Conservation (phyloP, 2,888 invertebrate genomes). For the Oxyteleia sp. region DNA sequence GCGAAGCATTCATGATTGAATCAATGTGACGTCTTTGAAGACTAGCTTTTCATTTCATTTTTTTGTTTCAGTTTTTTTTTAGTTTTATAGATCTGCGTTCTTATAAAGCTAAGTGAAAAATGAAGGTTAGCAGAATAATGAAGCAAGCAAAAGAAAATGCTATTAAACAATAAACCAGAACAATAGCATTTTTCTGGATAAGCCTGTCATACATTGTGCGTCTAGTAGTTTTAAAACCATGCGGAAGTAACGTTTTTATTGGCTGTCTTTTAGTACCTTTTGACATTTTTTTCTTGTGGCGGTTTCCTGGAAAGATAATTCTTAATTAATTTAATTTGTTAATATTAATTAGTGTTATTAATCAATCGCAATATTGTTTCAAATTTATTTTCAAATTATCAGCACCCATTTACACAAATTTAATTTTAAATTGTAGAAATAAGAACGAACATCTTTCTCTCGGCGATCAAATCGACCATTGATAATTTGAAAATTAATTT, state of each 20-base stretch:
- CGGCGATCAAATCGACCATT: too few species aligned
- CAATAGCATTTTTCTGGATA: slow-evolving; percentile 82
- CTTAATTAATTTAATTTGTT: not conserved
- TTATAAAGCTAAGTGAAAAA: slow-evolving; percentile 82
- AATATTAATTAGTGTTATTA: too few species aligned
- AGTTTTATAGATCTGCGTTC: slow-evolving; percentile 18
- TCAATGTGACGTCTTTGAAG: slow-evolving; percentile 63
- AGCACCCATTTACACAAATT: too few species aligned
- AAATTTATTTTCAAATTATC: too few species aligned
- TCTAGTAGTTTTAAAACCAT: slow-evolving; percentile 84
- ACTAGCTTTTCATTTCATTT: slow-evolving; percentile 44
- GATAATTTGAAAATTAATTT: not conserved
- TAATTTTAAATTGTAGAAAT: too few species aligned
- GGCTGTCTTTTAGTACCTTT: slow-evolving; percentile 85
- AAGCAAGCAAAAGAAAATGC: slow-evolving; percentile 85
- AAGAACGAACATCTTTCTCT: too few species aligned
- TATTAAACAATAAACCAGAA: slow-evolving; percentile 83
- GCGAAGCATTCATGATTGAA: slow-evolving; percentile 73
- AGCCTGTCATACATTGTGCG: slow-evolving; percentile 82
- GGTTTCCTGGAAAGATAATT: slow-evolving; percentile 83
- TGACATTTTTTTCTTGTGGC: slow-evolving; percentile 86
- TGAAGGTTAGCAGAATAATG: slow-evolving; percentile 82
- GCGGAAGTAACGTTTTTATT: slow-evolving; percentile 80
- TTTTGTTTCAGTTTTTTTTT: slow-evolving; percentile 26
- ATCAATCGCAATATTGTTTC: too few species aligned